Base-by-base conservation (phyloP, 2,888 invertebrate genomes). In the Tachina lurida region DNA sequence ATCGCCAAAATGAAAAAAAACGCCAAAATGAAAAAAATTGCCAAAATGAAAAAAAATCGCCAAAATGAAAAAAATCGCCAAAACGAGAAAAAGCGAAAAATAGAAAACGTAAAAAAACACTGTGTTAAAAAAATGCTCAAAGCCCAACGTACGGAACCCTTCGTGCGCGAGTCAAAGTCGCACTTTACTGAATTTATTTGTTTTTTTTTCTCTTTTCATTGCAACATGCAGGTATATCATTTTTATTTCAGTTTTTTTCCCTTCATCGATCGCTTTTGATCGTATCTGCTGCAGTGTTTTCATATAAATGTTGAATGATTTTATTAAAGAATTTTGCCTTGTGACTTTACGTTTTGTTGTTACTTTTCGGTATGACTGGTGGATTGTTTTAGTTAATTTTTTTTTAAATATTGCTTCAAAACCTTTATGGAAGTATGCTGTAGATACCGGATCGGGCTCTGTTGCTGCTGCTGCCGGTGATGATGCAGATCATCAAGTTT, bases 301-400 rank as follows among this genome's bases (percentile, higher is more conserved):
- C 62, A 19, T 82, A 82, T 62, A 79, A 86, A 86, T 71, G 71
- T 79, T 86, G 75, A 82, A 79, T 86, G 82, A 54, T 79, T 86
- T 86, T 86, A 82, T 86, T 86, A 79, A 86, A 83, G 79, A 79
- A 83, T 79, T 79, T 86, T 86, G 80, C 75, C 79, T 86, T 83
- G 75, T 79, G 86, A 86, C 83, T 86, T 71, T 73, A 31, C 43
- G 49, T 80, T 84, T 15, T 71, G 68, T 75, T 58, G 63, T 31
- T 54, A 9, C 5, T 41, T 39, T 67, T 62, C 31, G 45, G 58
- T 68, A 63, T 76, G 52, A 54, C 78, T 78, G 70, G 49, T 78
- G 70, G 49, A 41, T 47, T 67, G 22, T 74, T 52, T 74, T 45
- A 76, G 15, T 67, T 52, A 31, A 17, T 22, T 49, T 62, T 13